These are phyloP conservation scores for Syngnathus scovelli DNA, from an alignment of 2,113 vertebrate genomes.

Conservation along the genomic window DNA sequence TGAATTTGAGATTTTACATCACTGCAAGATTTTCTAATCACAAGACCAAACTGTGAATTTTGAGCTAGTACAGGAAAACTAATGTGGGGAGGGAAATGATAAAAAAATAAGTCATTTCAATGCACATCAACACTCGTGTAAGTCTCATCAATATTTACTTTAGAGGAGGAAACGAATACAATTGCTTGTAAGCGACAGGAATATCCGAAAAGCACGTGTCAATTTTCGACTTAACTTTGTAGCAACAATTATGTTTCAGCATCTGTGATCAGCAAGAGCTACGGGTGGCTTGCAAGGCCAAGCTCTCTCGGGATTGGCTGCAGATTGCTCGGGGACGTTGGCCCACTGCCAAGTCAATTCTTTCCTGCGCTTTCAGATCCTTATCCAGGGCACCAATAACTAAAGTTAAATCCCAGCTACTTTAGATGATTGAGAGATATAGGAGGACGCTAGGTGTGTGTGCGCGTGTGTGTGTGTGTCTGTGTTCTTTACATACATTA, in stretches of 20 bases:
- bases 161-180: slow-evolving; percentile 9
- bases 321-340: slow-evolving; percentile 55
- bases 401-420: slow-evolving; percentile 50
- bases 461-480: neutral
- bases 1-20: neutral
- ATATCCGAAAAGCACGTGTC: slow-evolving; percentile 5
- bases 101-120: slow-evolving; percentile 49
- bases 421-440: slow-evolving; percentile 25
- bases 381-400: slow-evolving; percentile 56
- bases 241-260: slow-evolving; percentile 56
- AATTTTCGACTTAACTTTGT: slow-evolving; percentile 35
- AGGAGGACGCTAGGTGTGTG: neutral
- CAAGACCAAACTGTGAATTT: neutral
- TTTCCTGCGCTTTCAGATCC: slow-evolving; percentile 59
- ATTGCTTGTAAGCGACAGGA: neutral
- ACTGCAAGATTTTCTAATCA: slow-evolving; percentile 20
- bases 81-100: slow-evolving; percentile 20
- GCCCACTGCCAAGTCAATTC: slow-evolving; percentile 59
- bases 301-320: slow-evolving; percentile 43
- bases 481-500: neutral
- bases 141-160: slow-evolving; percentile 67
- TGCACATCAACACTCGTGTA: slow-evolving; percentile 65
- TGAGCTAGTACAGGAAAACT: neutral
- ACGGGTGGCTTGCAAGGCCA: slow-evolving; percentile 22
- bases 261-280: slow-evolving; percentile 47